Percentiles rank a stretch among this genome's conserved stretches.
These are phyloP conservation scores for Leucopternis melanops DNA, from an alignment of 2,113 vertebrate genomes.

Conservation along the genomic window DNA sequence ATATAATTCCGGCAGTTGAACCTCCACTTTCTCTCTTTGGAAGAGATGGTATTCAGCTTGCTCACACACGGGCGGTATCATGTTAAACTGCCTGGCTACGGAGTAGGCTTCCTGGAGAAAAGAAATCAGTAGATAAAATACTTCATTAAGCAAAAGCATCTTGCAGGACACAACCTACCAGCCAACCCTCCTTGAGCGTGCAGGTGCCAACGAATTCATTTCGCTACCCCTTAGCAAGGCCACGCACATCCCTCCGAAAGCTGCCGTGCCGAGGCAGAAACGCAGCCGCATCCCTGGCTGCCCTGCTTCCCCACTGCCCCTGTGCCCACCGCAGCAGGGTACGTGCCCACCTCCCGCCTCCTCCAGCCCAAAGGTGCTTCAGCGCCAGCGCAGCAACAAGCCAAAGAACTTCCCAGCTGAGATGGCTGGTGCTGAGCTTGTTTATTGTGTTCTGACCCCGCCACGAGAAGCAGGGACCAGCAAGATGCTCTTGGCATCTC, in stretches of 20 bases:
- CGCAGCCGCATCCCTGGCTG: neutral
- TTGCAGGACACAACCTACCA: neutral
- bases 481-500: neutral
- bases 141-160: neutral
- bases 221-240: neutral
- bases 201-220: fast-evolving
- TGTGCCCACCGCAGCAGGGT: neutral
- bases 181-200: fast-evolving
- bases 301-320: neutral
- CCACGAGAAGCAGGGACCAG: neutral
- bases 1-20: slow-evolving; percentile 94
- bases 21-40: slow-evolving; percentile 97
- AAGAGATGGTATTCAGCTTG: slow-evolving; percentile 98
- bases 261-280: neutral
- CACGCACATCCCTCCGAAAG: neutral
- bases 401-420: neutral
- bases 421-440: neutral
- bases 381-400: neutral
- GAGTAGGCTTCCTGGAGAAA: slow-evolving; percentile 90
- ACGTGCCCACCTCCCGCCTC: neutral
- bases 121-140: neutral
- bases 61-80: slow-evolving; percentile 96
- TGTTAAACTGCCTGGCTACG: slow-evolving; percentile 95
- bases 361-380: neutral
- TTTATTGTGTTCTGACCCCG: neutral